Conservation (phyloP, 2,113 vertebrate species). For the Lanius collurio region DNA sequence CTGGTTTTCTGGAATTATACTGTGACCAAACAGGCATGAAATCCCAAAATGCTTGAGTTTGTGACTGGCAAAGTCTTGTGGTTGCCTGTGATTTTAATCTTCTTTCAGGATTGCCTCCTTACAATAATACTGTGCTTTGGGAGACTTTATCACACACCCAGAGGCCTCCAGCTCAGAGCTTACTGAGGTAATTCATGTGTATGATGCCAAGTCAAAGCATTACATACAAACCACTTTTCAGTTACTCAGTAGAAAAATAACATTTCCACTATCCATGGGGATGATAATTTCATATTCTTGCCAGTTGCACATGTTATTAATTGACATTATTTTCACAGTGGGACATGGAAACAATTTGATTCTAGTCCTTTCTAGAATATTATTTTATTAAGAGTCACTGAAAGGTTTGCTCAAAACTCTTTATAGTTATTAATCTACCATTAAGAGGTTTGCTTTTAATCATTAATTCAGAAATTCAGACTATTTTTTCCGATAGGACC, state of each 20-base stretch:
- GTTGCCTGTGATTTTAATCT: not conserved
- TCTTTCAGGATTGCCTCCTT: not conserved
- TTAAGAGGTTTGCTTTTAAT: not conserved
- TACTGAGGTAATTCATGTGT: not conserved
- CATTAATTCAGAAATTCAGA: not conserved
- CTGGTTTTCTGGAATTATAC: not conserved
- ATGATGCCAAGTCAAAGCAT: not conserved
- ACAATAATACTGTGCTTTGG: not conserved
- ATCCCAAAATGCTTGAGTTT: not conserved
- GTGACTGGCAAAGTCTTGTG: not conserved
- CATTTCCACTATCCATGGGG: not conserved
- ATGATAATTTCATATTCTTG: not conserved
- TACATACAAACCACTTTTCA: not conserved
- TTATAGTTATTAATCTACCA: not conserved
- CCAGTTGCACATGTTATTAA: not conserved
- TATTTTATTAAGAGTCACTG: not conserved
- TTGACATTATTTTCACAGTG: conserved; percentile 10
- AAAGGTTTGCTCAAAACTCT: not conserved
- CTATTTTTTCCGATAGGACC: not conserved
- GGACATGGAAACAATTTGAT: not conserved
- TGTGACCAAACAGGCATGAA: not conserved
- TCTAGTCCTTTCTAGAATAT: not conserved
- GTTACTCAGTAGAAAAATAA: conserved; percentile 18
- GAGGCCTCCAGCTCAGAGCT: not conserved
- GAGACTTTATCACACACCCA: not conserved